A percentile compares a stretch with the other conserved stretches of the same genome.
phyloP scores from a whole-genome alignment of 2,888 invertebrate species.

The Oligia fasciuncula region DNA sequence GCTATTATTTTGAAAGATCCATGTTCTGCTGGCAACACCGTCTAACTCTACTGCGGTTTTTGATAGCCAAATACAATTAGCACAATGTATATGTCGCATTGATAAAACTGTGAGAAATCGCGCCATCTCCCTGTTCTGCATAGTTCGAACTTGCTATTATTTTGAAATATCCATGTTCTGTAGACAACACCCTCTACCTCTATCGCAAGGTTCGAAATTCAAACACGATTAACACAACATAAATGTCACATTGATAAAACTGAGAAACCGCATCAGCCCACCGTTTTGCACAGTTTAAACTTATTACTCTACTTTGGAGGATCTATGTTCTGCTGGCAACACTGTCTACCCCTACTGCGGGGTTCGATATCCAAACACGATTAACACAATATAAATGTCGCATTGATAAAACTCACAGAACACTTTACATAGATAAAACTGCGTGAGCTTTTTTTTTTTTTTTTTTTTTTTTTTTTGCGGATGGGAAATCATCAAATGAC shows the following conservation, averaged over 20 bases:
- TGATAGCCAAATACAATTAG: conserved; percentile 84
- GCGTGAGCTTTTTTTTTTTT: too few relatives aligned
- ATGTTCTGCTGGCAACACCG: conserved; percentile 49
- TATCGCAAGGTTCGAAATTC: conserved; percentile 68
- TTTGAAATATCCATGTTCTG: not conserved
- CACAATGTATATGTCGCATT: conserved; percentile 88
- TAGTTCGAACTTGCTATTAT: not conserved
- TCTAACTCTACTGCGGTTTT: conserved; percentile 62
- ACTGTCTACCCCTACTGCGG: conserved; percentile 59
- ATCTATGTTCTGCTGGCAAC: conserved; percentile 43
- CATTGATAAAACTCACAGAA: conserved; percentile 87
- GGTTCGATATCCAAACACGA: conserved; percentile 80
- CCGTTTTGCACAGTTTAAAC: not conserved
- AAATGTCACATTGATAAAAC: conserved; percentile 87
- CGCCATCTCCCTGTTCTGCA: too few relatives aligned
- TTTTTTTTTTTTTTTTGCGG: too few relatives aligned
- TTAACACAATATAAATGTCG: conserved; percentile 88
- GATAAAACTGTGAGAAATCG: conserved; percentile 80
- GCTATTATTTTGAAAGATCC: not conserved
- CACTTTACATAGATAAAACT: too few relatives aligned
- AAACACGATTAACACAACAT: conserved; percentile 79
- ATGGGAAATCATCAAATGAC: too few relatives aligned
- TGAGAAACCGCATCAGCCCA: conserved; percentile 39
- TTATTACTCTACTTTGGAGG: not conserved
- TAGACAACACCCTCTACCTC: conserved; percentile 36